These are phyloP conservation scores for Monopterus albus DNA, from an alignment of 2,113 vertebrate species.

Conservation along the genomic window DNA sequence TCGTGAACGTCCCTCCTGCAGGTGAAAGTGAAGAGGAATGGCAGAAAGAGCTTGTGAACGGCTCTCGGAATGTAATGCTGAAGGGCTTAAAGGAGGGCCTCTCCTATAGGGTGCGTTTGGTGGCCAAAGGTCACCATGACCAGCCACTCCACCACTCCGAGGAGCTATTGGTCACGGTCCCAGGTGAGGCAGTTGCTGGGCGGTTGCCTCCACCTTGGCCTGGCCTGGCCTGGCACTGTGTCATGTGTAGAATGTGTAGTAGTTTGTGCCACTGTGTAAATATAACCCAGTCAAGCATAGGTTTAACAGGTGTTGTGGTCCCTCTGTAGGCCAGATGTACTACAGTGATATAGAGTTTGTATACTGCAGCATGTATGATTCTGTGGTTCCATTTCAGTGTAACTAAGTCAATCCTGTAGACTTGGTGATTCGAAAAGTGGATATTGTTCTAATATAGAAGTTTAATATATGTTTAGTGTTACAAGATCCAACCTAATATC, in stretches of 20 bases:
- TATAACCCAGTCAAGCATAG: conserved; percentile 37
- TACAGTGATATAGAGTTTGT: conserved; percentile 45
- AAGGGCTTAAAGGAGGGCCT: conserved; percentile 93
- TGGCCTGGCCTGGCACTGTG: conserved; percentile 37
- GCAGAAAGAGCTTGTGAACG: conserved; percentile 94
- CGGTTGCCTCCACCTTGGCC: conserved; percentile 42
- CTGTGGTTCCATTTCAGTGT: conserved; percentile 21
- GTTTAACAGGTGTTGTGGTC: conserved; percentile 50
- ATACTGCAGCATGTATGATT: conserved; percentile 60
- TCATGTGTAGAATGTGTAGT: conserved; percentile 38
- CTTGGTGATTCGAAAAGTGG: conserved; percentile 7
- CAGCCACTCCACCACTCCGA: conserved; percentile 86
- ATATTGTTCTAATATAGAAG: conserved; percentile 42
- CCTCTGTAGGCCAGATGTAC: conserved; percentile 39
- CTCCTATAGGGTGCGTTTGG: conserved; percentile 93
- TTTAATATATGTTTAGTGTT: conserved; percentile 12
- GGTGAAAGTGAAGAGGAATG: conserved; percentile 91
- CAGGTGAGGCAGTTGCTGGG: conserved; percentile 88
- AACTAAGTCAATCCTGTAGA: conserved; percentile 28
- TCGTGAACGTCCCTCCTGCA: conserved; percentile 84
- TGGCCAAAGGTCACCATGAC: conserved; percentile 88
- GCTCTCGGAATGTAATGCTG: conserved; percentile 91
- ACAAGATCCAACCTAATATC: conserved; percentile 45
- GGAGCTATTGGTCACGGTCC: conserved; percentile 91
- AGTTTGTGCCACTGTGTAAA: conserved; percentile 36